Percentiles rank a stretch among this genome's conserved stretches.
Conservation (phyloP, 2,888 invertebrate species). For the Hydroisotoma schaefferi region DNA sequence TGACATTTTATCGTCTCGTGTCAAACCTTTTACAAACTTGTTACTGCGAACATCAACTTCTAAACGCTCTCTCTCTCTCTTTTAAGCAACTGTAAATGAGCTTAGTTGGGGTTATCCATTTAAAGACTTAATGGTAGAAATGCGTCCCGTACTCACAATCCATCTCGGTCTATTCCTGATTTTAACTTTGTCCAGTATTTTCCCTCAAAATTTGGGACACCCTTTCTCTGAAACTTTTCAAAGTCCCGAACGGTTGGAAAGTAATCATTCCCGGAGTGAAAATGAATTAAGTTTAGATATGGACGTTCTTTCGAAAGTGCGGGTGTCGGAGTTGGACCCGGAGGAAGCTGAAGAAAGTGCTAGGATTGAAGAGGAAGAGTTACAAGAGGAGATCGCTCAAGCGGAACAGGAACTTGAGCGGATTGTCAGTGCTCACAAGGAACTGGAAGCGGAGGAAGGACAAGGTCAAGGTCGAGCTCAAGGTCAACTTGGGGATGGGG, state of each 20-base stretch:
- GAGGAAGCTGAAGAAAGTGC: constrained; percentile 7
- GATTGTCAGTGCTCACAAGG: constrained; percentile 6
- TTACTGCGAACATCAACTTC: too few species aligned
- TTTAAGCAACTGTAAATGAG: too few species aligned
- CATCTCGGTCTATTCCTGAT: too few species aligned
- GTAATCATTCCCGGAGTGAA: background rate
- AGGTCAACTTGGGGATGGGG: constrained; percentile 11
- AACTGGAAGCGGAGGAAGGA: constrained; percentile 10
- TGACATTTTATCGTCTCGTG: constrained; percentile 23
- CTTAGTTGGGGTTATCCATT: too few species aligned
- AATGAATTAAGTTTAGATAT: background rate
- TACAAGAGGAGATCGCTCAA: constrained; percentile 12
- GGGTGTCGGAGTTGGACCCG: constrained; percentile 3
- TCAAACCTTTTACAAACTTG: too few species aligned
- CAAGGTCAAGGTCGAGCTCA: constrained; percentile 10
- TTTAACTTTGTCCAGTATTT: background rate
- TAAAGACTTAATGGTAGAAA: too few species aligned
- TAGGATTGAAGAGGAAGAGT: background rate
- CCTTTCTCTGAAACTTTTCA: background rate
- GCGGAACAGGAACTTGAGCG: constrained; percentile 8
- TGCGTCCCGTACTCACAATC: too few species aligned
- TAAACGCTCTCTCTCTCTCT: too few species aligned
- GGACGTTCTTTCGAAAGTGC: background rate
- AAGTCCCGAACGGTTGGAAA: background rate
- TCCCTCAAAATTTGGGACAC: background rate